Evolutionary conservation across 2,888 invertebrate genomes (phyloP).

Genomic region (Blastobasis adustella): DNA sequence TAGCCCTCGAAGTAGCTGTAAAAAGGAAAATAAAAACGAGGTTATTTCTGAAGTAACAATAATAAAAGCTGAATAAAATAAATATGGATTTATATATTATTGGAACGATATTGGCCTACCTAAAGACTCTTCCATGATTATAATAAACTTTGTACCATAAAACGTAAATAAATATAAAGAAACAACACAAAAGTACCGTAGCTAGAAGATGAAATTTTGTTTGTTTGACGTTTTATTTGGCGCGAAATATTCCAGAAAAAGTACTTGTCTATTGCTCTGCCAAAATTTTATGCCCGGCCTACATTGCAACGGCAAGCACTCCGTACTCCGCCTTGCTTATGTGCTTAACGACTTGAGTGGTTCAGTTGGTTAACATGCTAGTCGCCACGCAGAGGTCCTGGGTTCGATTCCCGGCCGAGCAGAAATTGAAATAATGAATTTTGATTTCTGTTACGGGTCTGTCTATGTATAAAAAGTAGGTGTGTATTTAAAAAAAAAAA

Average conservation of each 20-base stretch:
- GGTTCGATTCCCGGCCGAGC: too few relatives aligned
- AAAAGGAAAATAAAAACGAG: slow-evolving; percentile 7
- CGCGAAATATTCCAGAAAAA: slow-evolving; percentile 11
- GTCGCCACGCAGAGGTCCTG: too few relatives aligned
- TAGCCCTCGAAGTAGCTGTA: slow-evolving; percentile 67
- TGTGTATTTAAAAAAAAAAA: too few relatives aligned
- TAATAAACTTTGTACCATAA: background rate
- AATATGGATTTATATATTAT: background rate
- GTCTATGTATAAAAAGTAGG: too few relatives aligned
- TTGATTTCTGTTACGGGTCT: too few relatives aligned
- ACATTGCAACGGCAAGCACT: too few relatives aligned
- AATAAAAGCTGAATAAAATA: background rate
- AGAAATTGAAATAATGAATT: too few relatives aligned
- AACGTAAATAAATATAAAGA: background rate
- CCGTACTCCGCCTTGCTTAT: too few relatives aligned
- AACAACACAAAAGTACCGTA: background rate
- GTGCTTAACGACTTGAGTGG: too few relatives aligned
- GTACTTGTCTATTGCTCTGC: too few relatives aligned
- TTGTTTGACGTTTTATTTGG: slow-evolving; percentile 7
- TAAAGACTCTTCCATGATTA: slow-evolving; percentile 1
- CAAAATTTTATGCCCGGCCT: too few relatives aligned
- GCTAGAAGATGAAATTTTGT: slow-evolving; percentile 5
- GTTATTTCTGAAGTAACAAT: background rate
- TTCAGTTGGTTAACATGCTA: too few relatives aligned
- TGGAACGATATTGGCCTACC: background rate